These are phyloP conservation scores for Pantala flavescens DNA, from an alignment of 1,140 invertebrate genomes.

Conservation along the genomic window DNA sequence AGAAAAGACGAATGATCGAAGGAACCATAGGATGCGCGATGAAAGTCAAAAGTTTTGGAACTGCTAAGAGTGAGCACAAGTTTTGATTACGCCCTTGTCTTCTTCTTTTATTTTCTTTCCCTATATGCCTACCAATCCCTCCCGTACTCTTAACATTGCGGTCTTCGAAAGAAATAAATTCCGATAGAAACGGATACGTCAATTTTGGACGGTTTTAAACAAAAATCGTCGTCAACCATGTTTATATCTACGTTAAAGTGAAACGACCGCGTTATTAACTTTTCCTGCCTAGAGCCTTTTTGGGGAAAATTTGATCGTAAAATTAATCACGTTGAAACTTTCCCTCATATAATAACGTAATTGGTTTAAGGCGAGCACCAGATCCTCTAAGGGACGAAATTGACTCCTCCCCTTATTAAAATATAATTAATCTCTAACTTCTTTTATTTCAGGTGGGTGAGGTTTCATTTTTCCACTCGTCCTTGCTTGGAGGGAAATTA, in stretches of 20 bases:
- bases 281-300: neutral
- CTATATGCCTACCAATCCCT: neutral
- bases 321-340: too few relatives aligned
- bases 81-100: constrained; percentile 6
- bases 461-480: too few relatives aligned
- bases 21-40: neutral
- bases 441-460: too few relatives aligned
- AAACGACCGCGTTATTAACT: neutral
- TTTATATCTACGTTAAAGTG: neutral
- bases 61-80: neutral
- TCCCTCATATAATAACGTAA: too few relatives aligned
- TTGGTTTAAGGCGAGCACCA: too few relatives aligned
- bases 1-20: neutral
- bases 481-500: too few relatives aligned
- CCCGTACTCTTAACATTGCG: neutral
- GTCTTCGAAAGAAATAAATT: neutral
- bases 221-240: neutral
- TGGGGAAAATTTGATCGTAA: neutral
- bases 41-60: constrained; percentile 3
- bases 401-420: too few relatives aligned
- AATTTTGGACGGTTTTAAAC: neutral
- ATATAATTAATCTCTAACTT: too few relatives aligned
- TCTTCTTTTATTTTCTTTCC: neutral
- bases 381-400: too few relatives aligned
- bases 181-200: neutral